Base-by-base conservation (phyloP, 1,140 invertebrate genomes). In the Eriocheir sinensis region DNA sequence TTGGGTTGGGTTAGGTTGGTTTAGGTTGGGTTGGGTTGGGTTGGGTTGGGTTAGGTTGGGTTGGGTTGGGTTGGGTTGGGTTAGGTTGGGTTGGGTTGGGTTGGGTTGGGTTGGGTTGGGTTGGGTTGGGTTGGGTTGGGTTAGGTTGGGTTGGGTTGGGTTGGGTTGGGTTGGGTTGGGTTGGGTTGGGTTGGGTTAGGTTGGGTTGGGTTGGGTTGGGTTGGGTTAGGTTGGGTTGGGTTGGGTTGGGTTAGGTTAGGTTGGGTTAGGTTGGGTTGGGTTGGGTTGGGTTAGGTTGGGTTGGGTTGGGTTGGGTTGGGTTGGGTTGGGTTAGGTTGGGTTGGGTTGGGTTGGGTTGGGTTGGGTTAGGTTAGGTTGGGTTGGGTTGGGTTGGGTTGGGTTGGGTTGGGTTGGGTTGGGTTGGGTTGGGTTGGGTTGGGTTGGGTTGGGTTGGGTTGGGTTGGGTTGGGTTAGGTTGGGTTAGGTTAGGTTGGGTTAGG, bases 41-140 rank as follows among this genome's bases (percentile, higher is more conserved):
- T 36, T 38, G 3, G 15, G 15, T 36, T 85, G 3, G 34, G 15
- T 36, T 85, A 9, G 2, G 83, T 85, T 85, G 34, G 83, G 83
- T 85, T 85, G 83, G 83, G 83, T 85, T 85, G 34, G 83, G 83
- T 85, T 85, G 34, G 83, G 79, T 81, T 81, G 79, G 79, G 79
- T 81, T 81, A 27, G 79, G 79, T 81, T 81, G 79, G 79, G 79
- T 81, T 81, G 34, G 86, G 86, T 40, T 89, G 38, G 85, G 85
- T 88, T 88, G 38, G 85, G 85, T 34, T 88, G 85, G 85, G 85
- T 88, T 88, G 85, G 85, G 85, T 88, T 88, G 85, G 85, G 85
- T 88, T 81, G 79, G 79, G 6, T 81, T 6, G 27, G 79, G 79
- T 81, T 6, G 79, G 79, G 79, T 81, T 81, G 79, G 27, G 79